phyloP scores from a whole-genome alignment of 2,888 invertebrate genomes.

The Nymphalis urticae region DNA sequence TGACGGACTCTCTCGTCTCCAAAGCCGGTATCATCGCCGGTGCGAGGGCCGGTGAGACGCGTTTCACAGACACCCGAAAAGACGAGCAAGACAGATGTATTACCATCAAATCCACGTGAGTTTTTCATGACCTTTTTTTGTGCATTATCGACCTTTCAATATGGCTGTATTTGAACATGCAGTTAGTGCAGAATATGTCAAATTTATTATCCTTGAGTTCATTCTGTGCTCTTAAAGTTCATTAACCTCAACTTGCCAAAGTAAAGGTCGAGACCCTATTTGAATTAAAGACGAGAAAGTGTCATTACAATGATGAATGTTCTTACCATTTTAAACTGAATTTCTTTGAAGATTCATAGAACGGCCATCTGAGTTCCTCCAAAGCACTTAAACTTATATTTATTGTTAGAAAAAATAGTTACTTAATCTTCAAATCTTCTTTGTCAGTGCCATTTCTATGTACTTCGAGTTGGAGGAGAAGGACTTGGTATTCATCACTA shows the following conservation, averaged over 20 bases:
- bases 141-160: slow-evolving; percentile 45
- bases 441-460: slow-evolving; percentile 97
- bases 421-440: neutral
- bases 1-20: slow-evolving; percentile 99
- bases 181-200: slow-evolving; percentile 3
- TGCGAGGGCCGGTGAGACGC: slow-evolving; percentile 98
- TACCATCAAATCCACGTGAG: slow-evolving; percentile 99
- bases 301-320: slow-evolving; percentile 74
- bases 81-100: slow-evolving; percentile 99
- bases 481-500: slow-evolving; percentile 96
- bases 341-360: slow-evolving; percentile 75
- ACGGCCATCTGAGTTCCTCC: slow-evolving; percentile 78
- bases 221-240: neutral
- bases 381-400: neutral
- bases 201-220: neutral
- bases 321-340: slow-evolving; percentile 75
- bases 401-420: slow-evolving; percentile 16
- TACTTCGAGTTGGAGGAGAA: slow-evolving; percentile 98
- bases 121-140: slow-evolving; percentile 43
- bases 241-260: slow-evolving; percentile 3
- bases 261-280: too few relatives aligned
- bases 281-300: neutral
- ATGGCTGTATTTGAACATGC: slow-evolving; percentile 33
- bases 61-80: slow-evolving; percentile 99
- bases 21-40: slow-evolving; percentile 99